These are phyloP conservation scores for Aromia moschata DNA, from an alignment of 2,888 invertebrate genomes.

Conservation along the genomic window DNA sequence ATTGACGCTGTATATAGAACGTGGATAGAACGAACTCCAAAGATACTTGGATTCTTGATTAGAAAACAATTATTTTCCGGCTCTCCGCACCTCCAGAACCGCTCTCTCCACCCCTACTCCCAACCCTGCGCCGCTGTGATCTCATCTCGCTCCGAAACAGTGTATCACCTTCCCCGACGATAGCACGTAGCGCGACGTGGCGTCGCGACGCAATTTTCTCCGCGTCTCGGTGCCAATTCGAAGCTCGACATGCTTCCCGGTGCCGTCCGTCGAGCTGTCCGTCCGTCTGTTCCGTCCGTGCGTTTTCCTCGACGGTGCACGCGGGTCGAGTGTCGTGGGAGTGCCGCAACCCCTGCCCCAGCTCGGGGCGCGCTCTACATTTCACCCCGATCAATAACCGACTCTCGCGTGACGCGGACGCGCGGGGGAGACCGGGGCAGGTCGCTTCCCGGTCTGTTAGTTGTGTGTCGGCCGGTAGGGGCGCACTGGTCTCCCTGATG, in stretches of 20 bases:
- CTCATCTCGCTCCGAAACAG: not conserved
- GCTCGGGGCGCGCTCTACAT: constrained; percentile 37
- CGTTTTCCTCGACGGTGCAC: constrained; percentile 9
- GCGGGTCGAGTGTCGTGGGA: constrained; percentile 14
- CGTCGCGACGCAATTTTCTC: not conserved
- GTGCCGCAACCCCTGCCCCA: constrained; percentile 6
- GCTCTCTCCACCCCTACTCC: constrained; percentile 1
- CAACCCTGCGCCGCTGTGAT: constrained; percentile 10
- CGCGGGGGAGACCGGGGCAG: constrained; percentile 29
- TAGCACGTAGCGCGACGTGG: constrained; percentile 9
- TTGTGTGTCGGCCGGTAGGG: not conserved
- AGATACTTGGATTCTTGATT: too few relatives aligned
- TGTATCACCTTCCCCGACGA: constrained; percentile 18
- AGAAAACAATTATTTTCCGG: too few relatives aligned
- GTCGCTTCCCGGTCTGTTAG: too few relatives aligned
- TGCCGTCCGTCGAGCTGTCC: constrained; percentile 8
- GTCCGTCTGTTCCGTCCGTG: constrained; percentile 10
- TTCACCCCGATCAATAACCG: constrained; percentile 47
- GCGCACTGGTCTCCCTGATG: not conserved
- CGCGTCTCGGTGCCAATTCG: not conserved
- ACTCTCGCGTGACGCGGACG: constrained; percentile 44
- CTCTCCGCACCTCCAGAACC: too few relatives aligned
- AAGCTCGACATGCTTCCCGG: constrained; percentile 19
- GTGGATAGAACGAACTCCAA: too few relatives aligned
- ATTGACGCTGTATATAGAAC: too few relatives aligned